These are phyloP conservation scores for Melanophora roralis DNA, from an alignment of 2,888 invertebrate genomes.

Conservation along the genomic window DNA sequence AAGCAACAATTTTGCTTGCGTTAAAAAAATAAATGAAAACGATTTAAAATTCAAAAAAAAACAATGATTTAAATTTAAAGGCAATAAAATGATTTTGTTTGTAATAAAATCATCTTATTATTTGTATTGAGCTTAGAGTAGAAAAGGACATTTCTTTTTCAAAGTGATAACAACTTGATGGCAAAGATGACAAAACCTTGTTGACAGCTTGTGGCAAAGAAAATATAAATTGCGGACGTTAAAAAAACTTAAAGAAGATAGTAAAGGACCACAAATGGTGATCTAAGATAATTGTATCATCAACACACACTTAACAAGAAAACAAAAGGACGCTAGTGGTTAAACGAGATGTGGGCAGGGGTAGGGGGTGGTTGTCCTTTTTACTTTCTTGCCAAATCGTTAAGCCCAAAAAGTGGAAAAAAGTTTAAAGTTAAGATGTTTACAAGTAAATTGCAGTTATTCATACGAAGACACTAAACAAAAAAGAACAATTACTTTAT, in stretches of 20 bases:
- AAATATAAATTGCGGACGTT: constrained; percentile 52
- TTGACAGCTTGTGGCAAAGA: constrained; percentile 64
- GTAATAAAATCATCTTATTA: constrained; percentile 21
- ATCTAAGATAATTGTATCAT: constrained; percentile 75
- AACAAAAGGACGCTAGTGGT: constrained; percentile 48
- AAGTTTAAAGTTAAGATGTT: constrained; percentile 60
- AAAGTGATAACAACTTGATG: constrained; percentile 41
- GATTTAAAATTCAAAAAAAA: constrained; percentile 43
- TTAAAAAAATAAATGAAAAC: constrained; percentile 14
- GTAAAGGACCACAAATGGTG: constrained; percentile 68
- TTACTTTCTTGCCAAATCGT: not conserved
- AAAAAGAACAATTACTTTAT: constrained; percentile 63
- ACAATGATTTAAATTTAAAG: constrained; percentile 70
- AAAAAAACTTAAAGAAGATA: constrained; percentile 30
- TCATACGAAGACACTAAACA: constrained; percentile 21
- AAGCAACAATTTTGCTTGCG: constrained; percentile 23
- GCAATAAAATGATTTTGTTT: constrained; percentile 75
- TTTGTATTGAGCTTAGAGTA: constrained; percentile 5
- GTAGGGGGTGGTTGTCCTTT: constrained; percentile 33
- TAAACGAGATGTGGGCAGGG: too few relatives aligned
- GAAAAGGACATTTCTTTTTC: constrained; percentile 33
- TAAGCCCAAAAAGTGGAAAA: constrained; percentile 36
- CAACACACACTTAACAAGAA: constrained; percentile 68
- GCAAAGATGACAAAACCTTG: constrained; percentile 49
- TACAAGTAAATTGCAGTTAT: constrained; percentile 52